Evolutionary conservation across 2,797 vertebrate species (phyloP).

Genomic region (Orientallactaga sibirica): DNA sequence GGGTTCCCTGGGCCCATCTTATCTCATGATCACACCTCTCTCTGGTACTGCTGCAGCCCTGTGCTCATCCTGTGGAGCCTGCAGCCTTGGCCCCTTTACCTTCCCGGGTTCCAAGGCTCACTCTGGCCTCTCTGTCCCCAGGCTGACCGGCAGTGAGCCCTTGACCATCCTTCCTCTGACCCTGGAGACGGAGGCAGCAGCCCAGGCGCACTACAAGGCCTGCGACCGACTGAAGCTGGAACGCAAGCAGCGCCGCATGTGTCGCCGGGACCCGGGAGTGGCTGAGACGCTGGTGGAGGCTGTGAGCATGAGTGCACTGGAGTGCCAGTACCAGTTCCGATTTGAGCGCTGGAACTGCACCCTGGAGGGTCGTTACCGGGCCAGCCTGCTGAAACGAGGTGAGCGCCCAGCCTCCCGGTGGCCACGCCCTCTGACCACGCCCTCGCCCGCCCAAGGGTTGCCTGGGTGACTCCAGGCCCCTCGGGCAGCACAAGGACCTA

Average conservation of each 20-base stretch:
- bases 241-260: slow-evolving; percentile 98
- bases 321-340: slow-evolving; percentile 99
- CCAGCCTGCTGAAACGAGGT: slow-evolving; percentile 97
- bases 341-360: slow-evolving; percentile 99
- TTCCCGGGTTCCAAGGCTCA: not conserved
- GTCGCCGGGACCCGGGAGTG: slow-evolving; percentile 97
- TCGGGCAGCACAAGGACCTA: not conserved
- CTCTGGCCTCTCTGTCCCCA: slow-evolving; percentile 77
- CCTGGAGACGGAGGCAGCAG: slow-evolving; percentile 93
- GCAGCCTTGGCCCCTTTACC: not conserved
- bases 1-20: not conserved
- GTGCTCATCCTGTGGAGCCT: not conserved
- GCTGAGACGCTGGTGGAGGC: slow-evolving; percentile 98
- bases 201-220: slow-evolving; percentile 97
- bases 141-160: slow-evolving; percentile 98
- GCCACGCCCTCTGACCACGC: not conserved
- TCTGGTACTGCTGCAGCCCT: not conserved
- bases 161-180: slow-evolving; percentile 98
- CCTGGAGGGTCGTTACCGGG: slow-evolving; percentile 95
- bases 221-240: slow-evolving; percentile 99
- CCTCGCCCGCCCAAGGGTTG: not conserved
- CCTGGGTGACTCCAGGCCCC: not conserved
- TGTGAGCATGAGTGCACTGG: slow-evolving; percentile 97
- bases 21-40: no score
- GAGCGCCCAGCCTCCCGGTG: not conserved